Percentiles rank a stretch among this genome's conserved stretches.
Conservation (phyloP, 2,888 invertebrate genomes). For the Troides helena region DNA sequence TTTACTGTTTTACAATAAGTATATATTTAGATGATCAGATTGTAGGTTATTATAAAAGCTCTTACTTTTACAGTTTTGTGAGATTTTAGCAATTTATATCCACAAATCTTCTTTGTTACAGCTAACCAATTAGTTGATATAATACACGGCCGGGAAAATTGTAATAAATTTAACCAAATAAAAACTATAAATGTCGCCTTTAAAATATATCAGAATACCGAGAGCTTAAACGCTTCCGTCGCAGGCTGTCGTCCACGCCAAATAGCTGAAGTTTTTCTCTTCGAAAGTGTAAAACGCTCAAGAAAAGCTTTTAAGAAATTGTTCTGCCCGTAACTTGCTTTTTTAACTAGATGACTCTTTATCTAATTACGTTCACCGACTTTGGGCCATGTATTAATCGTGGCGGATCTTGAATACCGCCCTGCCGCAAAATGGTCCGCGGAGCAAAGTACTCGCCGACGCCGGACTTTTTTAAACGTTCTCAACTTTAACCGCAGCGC, state of each 20-base stretch:
- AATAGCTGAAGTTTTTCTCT: constrained; percentile 20
- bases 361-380: constrained; percentile 17
- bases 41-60: too few species aligned
- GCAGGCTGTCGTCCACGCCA: constrained; percentile 4
- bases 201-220: constrained; percentile 13
- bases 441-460: background rate
- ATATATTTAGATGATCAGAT: too few species aligned
- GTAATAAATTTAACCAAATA: background rate
- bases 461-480: constrained; percentile 4
- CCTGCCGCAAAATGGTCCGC: constrained; percentile 8
- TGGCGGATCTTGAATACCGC: constrained; percentile 11
- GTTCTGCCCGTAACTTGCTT: constrained; percentile 14
- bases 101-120: background rate
- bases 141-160: too few species aligned
- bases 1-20: too few species aligned
- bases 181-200: background rate
- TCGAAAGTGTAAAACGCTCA: constrained; percentile 16
- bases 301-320: constrained; percentile 24
- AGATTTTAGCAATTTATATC: too few species aligned
- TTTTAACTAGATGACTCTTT: constrained; percentile 22
- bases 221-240: constrained; percentile 15
- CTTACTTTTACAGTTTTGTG: too few species aligned
- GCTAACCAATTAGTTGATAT: background rate
- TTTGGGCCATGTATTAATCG: constrained; percentile 15
- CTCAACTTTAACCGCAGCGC: constrained; percentile 4